Evolutionary conservation across 2,113 vertebrate species (phyloP), one percentile per base, ranked within the genome.

Genomic region (Clarias batrachus): DNA sequence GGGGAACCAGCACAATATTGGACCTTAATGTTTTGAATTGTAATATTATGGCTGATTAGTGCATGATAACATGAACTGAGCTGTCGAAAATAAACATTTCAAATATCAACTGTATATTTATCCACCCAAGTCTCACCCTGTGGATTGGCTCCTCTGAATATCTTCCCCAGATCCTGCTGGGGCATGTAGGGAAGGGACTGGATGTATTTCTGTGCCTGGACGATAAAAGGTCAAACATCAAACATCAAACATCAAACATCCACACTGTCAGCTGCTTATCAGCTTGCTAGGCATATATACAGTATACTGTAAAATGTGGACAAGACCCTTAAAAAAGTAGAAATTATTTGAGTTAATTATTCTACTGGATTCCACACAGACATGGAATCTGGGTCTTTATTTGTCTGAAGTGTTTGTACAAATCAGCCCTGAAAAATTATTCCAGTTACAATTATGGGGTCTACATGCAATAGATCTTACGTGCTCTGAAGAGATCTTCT

Each of bases 181-280:
- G 98, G 98, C 97, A 99, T 98, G 91, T 97, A 96, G 77, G 98
- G 97, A 91, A 99, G 95, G 83, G 98, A 99, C 93, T 99, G 97
- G 86, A 99, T 98, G 90, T 99, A 99, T 77, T 97, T 98, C 94
- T 98, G 97, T 63, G 98, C 98, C 98, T 99, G 93, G 73, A 86
- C 90, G 89, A 63, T 91, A 71, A 78, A 59, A 74, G n/a, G 56
- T 27, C 71, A 71, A 76, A 77, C 25, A 86, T 9, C n/a, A n/a
- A n/a, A n/a, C n/a, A n/a, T n/a, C 56, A 81, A 57, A 56, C 25
- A 86, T 13, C 56, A 81, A 57, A 57, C 25, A 68, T 48, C 5
- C 33, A 60, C 70, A 76, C 37, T 76, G 13, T 81, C 23, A 81
- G 80, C 21, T 66, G 23, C 25, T 82, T 2, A 27, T 78, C 52